These are phyloP conservation scores for Dorcus parallelipipedus DNA, from an alignment of 2,888 invertebrate genomes.

Conservation along the genomic window DNA sequence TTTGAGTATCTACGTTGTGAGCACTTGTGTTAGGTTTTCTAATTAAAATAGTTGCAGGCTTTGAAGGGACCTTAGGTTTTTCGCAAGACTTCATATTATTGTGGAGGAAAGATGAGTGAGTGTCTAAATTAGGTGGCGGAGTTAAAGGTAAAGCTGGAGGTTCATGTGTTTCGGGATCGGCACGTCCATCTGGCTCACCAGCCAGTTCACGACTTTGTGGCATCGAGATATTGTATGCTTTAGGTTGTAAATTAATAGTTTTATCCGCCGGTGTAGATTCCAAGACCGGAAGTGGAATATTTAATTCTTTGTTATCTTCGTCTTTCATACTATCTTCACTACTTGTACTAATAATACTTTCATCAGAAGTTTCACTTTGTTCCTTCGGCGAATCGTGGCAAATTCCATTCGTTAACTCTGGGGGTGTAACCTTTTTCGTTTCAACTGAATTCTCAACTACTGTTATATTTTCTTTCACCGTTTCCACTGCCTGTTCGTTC, in stretches of 20 bases:
- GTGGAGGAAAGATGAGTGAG: conserved; percentile 68
- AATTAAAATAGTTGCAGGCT: conserved; percentile 54
- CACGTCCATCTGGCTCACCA: conserved; percentile 83
- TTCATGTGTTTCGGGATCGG: conserved; percentile 73
- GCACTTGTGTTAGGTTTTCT: conserved; percentile 32
- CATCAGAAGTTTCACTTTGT: conserved; percentile 6
- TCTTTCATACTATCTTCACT: background rate
- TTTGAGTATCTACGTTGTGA: conserved; percentile 21
- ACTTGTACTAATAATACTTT: conserved; percentile 1
- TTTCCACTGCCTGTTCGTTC: background rate
- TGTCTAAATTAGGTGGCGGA: conserved; percentile 59
- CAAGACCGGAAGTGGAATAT: background rate
- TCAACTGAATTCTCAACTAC: conserved; percentile 5
- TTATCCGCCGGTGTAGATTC: conserved; percentile 2
- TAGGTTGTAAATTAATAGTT: conserved; percentile 11
- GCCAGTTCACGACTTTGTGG: conserved; percentile 69
- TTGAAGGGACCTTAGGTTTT: conserved; percentile 69
- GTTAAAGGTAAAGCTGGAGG: conserved; percentile 68
- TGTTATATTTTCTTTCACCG: conserved; percentile 11
- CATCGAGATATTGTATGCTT: conserved; percentile 20
- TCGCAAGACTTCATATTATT: conserved; percentile 55
- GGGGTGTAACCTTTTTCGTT: conserved; percentile 1
- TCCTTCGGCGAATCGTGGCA: conserved; percentile 6
- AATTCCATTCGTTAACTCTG: background rate
- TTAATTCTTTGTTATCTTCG: background rate